These are phyloP conservation scores for Scaptodrosophila latifasciaeformis DNA, from an alignment of 2,888 invertebrate genomes.

Conservation along the genomic window DNA sequence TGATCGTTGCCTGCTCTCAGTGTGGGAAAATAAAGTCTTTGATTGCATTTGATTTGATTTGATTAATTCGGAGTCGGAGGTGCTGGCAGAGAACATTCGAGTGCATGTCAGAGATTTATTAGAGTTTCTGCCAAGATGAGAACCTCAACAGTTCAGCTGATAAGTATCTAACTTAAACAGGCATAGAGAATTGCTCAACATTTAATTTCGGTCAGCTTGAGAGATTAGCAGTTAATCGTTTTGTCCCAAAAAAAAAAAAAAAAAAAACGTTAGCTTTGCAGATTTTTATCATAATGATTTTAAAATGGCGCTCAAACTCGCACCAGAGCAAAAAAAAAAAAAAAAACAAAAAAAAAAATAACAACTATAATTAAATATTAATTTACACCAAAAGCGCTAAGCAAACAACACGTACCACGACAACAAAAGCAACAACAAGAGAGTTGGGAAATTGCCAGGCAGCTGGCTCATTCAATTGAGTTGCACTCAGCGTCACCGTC, in stretches of 20 bases:
- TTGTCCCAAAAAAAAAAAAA: slow-evolving; percentile 44
- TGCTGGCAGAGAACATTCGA: no score
- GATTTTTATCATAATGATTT: slow-evolving; percentile 61
- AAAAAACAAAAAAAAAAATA: no score
- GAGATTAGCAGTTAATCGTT: no score
- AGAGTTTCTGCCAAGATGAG: no score
- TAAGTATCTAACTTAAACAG: background rate
- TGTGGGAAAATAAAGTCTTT: background rate
- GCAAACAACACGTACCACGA: slow-evolving; percentile 61
- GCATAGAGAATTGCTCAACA: slow-evolving; percentile 7
- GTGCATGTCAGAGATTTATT: no score
- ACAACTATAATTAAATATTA: slow-evolving; percentile 70
- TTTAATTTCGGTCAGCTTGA: no score
- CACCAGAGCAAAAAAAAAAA: no score
- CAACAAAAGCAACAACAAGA: slow-evolving; percentile 27
- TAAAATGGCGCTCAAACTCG: slow-evolving; percentile 54
- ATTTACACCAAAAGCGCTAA: slow-evolving; percentile 67
- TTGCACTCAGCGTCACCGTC: slow-evolving; percentile 6
- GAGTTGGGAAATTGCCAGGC: slow-evolving; percentile 12
- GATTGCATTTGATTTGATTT: slow-evolving; percentile 26
- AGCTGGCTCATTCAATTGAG: no score
- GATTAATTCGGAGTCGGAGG: no score
- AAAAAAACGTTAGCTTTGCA: no score
- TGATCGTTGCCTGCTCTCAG: slow-evolving; percentile 30
- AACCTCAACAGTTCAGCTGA: no score